Conservation (phyloP, 30 jellyfish, hydroid and myxozoan genomes). For the Cassiopea xamachana region DNA sequence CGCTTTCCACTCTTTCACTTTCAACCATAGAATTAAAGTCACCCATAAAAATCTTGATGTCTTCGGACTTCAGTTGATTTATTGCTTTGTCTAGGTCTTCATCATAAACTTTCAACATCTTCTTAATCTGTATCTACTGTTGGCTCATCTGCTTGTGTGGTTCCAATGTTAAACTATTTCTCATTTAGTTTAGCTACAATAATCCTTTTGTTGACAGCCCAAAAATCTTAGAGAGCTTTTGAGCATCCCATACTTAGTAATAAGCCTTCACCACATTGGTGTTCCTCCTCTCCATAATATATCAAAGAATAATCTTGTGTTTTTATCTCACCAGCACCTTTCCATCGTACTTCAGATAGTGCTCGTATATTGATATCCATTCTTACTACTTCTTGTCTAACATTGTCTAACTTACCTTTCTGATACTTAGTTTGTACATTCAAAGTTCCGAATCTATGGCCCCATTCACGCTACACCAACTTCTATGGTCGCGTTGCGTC, state of each 20-base stretch:
- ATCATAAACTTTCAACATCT: slow-evolving; percentile 22
- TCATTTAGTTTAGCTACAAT: neutral
- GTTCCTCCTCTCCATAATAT: slow-evolving; percentile 21
- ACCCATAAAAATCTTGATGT: slow-evolving; percentile 37
- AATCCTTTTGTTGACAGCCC: slow-evolving; percentile 6
- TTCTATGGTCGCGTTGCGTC: too few relatives aligned
- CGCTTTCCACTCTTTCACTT: neutral
- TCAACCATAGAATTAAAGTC: slow-evolving; percentile 38
- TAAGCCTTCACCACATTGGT: slow-evolving; percentile 40
- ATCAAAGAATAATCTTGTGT: neutral
- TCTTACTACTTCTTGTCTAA: slow-evolving; percentile 22
- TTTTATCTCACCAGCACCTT: neutral
- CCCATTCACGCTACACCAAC: too few relatives aligned
- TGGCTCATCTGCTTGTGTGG: slow-evolving; percentile 20
- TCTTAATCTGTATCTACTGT: slow-evolving; percentile 19
- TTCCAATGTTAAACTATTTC: slow-evolving; percentile 13
- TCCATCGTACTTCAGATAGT: slow-evolving; percentile 13
- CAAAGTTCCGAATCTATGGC: slow-evolving; percentile 21
- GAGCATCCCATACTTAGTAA: neutral
- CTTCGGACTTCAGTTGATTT: slow-evolving; percentile 23
- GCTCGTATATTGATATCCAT: slow-evolving; percentile 14
- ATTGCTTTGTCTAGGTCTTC: slow-evolving; percentile 4
- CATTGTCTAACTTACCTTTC: slow-evolving; percentile 34
- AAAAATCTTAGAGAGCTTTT: neutral
- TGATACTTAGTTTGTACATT: slow-evolving; percentile 21